Conservation (phyloP, 2,888 invertebrate species). For the Caprella mutica region DNA sequence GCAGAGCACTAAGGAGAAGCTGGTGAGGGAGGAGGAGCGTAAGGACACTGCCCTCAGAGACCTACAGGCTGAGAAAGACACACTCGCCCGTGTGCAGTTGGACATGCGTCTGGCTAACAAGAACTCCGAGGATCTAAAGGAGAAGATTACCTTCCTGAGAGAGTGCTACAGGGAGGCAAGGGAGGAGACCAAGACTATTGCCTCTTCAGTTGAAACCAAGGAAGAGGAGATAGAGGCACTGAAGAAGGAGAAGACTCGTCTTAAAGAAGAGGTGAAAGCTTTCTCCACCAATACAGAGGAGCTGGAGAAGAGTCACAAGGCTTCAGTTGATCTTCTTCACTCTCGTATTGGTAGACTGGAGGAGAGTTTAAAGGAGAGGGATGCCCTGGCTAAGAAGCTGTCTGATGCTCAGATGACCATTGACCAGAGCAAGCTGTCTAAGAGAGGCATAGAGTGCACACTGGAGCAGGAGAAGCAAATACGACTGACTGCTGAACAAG, state of each 20-base stretch:
- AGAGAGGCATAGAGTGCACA: too few relatives aligned
- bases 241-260: constrained; percentile 6
- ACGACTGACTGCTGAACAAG: too few relatives aligned
- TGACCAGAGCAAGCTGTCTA: too few relatives aligned
- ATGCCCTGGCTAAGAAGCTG: too few relatives aligned
- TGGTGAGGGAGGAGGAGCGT: constrained; percentile 18
- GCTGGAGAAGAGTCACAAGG: constrained; percentile 34
- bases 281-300: constrained; percentile 3
- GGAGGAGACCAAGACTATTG: constrained; percentile 14
- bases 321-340: too few relatives aligned
- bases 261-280: constrained; percentile 7
- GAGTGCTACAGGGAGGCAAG: constrained; percentile 19
- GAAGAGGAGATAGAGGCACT: constrained; percentile 14
- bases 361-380: too few relatives aligned
- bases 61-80: neutral
- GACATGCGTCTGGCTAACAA: constrained; percentile 53
- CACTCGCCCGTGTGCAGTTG: constrained; percentile 46
- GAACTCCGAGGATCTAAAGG: constrained; percentile 51
- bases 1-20: constrained; percentile 9
- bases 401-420: too few relatives aligned
- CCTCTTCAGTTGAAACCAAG: constrained; percentile 14
- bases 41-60: neutral
- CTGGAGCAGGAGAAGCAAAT: too few relatives aligned
- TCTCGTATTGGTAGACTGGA: too few relatives aligned
- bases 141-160: constrained; percentile 18